phyloP scores from a whole-genome alignment of 2,113 vertebrate species.

The Indicator maculatus region DNA sequence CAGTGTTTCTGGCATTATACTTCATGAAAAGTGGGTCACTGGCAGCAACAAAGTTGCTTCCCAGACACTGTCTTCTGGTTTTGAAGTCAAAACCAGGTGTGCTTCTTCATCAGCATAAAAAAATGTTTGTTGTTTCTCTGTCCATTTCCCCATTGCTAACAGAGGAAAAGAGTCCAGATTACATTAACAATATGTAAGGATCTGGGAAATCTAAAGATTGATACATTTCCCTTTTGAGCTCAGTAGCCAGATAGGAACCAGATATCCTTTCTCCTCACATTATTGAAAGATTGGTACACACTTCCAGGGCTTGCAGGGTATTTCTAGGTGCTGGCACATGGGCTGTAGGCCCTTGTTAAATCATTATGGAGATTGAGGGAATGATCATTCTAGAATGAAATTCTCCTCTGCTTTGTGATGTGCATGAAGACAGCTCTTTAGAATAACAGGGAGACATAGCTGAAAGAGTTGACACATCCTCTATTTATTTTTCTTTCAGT shows the following conservation, averaged over 20 bases:
- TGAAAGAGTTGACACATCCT: not conserved
- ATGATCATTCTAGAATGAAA: not conserved
- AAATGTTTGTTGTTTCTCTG: not conserved
- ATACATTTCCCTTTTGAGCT: not conserved
- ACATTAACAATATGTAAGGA: not conserved
- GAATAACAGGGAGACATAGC: not conserved
- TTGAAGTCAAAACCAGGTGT: not conserved
- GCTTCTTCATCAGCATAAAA: not conserved
- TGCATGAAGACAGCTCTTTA: not conserved
- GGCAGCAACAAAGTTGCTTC: not conserved
- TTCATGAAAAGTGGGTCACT: not conserved
- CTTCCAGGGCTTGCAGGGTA: not conserved
- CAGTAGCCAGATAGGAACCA: not conserved
- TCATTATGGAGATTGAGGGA: not conserved
- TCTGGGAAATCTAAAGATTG: not conserved
- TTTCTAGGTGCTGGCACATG: accelerated
- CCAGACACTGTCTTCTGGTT: not conserved
- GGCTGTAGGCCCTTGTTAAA: not conserved
- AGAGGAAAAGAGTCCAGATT: not conserved
- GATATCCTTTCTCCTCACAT: not conserved
- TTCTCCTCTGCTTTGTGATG: not conserved
- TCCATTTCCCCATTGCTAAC: not conserved
- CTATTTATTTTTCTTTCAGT: not conserved
- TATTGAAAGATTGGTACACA: not conserved
- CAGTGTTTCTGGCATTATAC: not conserved